A percentile compares a stretch with the other conserved stretches of the same genome.
These are phyloP conservation scores for Diloba caeruleocephala DNA, from an alignment of 2,888 invertebrate species.

Conservation along the genomic window DNA sequence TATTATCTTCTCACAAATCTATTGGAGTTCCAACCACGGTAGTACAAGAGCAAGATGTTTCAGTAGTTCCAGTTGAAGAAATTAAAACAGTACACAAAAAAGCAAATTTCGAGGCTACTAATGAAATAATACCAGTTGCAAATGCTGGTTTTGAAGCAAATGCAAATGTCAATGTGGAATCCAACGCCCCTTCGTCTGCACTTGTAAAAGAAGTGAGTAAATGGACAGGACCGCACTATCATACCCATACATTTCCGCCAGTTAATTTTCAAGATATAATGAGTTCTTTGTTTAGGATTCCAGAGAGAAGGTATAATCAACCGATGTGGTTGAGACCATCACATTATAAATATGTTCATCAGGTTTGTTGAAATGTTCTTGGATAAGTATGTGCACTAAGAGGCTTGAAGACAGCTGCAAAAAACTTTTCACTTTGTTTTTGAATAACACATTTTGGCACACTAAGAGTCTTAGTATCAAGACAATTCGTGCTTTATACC, in stretches of 20 bases:
- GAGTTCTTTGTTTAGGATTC: constrained; percentile 63
- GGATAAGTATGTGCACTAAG: constrained; percentile 56
- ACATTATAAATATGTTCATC: constrained; percentile 51
- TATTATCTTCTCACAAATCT: constrained; percentile 68
- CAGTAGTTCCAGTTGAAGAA: constrained; percentile 53
- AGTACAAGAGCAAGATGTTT: constrained; percentile 60
- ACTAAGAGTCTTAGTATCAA: neutral
- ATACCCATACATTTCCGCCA: constrained; percentile 39
- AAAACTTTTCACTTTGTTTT: constrained; percentile 30
- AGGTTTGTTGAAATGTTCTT: constrained; percentile 67
- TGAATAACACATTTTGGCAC: constrained; percentile 14
- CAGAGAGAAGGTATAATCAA: constrained; percentile 53
- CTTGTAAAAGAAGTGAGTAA: constrained; percentile 82
- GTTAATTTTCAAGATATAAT: constrained; percentile 62
- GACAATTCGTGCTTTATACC: neutral
- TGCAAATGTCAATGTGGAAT: constrained; percentile 56
- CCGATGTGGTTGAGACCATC: constrained; percentile 53
- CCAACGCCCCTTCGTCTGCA: constrained; percentile 58
- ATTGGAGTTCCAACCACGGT: constrained; percentile 58
- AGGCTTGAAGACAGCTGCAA: constrained; percentile 64
- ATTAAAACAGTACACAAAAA: constrained; percentile 57
- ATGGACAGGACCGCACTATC: constrained; percentile 34
- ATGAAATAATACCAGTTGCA: constrained; percentile 68
- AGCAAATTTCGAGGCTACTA: constrained; percentile 65
- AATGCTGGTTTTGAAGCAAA: constrained; percentile 46